Percentiles rank a stretch among this genome's conserved stretches.
Evolutionary conservation across 1,140 invertebrate genomes (phyloP).

Genomic region (Drosophila azteca): DNA sequence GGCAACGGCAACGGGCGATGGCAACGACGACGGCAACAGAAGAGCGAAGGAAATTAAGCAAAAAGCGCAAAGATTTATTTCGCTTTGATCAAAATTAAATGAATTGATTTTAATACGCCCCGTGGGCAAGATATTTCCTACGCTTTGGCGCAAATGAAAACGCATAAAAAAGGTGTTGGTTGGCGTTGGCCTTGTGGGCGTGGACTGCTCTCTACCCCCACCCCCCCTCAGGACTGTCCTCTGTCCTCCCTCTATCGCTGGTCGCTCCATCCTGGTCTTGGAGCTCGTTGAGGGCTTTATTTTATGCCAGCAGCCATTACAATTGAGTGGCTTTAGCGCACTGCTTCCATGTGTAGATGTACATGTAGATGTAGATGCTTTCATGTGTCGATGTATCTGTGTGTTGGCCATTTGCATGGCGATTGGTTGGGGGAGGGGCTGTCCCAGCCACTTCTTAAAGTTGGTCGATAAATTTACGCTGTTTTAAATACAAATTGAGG

Average conservation of each 20-base stretch:
- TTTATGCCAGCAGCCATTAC: conserved; percentile 58
- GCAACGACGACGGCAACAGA: not conserved
- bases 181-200: conserved; percentile 40
- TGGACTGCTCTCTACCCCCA: not conserved
- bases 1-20: not conserved
- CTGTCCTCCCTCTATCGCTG: too few relatives aligned
- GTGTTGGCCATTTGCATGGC: conserved; percentile 26
- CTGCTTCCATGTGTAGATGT: conserved; percentile 8
- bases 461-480: conserved; percentile 58
- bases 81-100: conserved; percentile 82
- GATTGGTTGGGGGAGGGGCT: conserved; percentile 10
- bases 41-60: conserved; percentile 77
- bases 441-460: conserved; percentile 42
- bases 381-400: not conserved
- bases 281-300: conserved; percentile 47
- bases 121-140: conserved; percentile 80
- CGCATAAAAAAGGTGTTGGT: conserved; percentile 71
- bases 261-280: conserved; percentile 2
- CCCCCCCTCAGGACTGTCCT: too few relatives aligned
- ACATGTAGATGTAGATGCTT: not conserved
- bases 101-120: conserved; percentile 82
- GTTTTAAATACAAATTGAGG: conserved; percentile 56
- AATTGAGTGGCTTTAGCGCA: conserved; percentile 52
- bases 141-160: conserved; percentile 73
- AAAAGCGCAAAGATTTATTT: conserved; percentile 83